Evolutionary conservation across 2,888 invertebrate species (phyloP), one percentile per base, ranked within the genome.

Genomic region (Therioaphis trifolii): DNA sequence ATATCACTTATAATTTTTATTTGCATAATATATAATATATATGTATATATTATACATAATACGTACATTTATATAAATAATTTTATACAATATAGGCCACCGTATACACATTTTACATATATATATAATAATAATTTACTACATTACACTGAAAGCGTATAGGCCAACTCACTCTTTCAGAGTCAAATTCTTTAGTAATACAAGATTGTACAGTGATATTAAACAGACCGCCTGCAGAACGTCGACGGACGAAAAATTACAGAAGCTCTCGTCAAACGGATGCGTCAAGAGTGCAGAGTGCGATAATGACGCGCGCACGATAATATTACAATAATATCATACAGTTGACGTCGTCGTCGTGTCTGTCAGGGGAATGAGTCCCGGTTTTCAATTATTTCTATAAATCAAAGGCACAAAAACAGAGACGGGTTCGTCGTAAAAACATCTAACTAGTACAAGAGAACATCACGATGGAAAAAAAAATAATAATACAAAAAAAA

Each of bases 1-100:
- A 78, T 79, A 82, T 82, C 80, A 82, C 72, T 82, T 82, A 82
- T 35, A 63, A 63, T 63, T 72, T 82, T 71, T 82, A 61, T 72
- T 72, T 72, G 58, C 63, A 58, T 69, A 79, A 43, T 46, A 69
- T 69, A 78, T 68, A 78, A 35, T 43, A 58, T 43, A 43, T 76
- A 40, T 15, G n/a, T n/a, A n/a, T n/a, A n/a, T n/a, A n/a, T n/a
- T n/a, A n/a, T n/a, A n/a, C n/a, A n/a, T n/a, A n/a, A 63, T 49
- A 27, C n/a, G 55, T 27, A 69, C n/a, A 52, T 40, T 24, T 78
- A 35, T 52, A 40, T 78, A 80, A 29, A 80, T 80, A 49, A 21
- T 66, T 77, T 66, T 75, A n/a, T 82, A 72, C 66, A 74, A 61
- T 29, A 58, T 14, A 46, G 49, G 84, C 85, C 61, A 72, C 72